Evolutionary conservation across 2,113 vertebrate genomes (phyloP).

Genomic region (Bufo gargarizans): DNA sequence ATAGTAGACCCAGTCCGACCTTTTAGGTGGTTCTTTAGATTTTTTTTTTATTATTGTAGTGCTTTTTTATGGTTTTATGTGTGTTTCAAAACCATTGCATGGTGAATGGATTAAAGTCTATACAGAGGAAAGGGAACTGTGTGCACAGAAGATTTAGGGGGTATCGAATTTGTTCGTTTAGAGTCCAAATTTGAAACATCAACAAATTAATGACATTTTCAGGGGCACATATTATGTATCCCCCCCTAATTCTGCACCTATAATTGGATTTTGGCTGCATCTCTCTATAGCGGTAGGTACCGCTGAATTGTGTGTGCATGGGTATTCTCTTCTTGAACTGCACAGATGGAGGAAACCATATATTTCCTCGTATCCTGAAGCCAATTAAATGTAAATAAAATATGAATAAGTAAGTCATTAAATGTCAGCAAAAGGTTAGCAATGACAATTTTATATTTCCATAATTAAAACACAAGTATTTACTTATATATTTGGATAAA

Average conservation of each 20-base stretch:
- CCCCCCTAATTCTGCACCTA: background rate
- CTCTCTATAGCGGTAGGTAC: background rate
- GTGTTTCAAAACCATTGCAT: too few species aligned
- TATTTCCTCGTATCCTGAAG: background rate
- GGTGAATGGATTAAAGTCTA: too few species aligned
- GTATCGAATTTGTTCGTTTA: background rate
- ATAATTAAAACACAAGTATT: background rate
- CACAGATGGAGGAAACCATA: background rate
- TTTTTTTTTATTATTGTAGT: too few species aligned
- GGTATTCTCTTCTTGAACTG: background rate
- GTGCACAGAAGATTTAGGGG: background rate
- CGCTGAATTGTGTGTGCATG: background rate
- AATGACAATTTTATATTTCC: background rate
- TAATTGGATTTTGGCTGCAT: too few species aligned
- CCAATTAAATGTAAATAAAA: constrained; percentile 1
- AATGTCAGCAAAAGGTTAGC: constrained; percentile 1
- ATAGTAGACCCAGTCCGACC: too few species aligned
- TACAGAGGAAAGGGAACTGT: too few species aligned
- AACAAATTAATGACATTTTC: background rate
- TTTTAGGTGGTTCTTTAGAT: too few species aligned
- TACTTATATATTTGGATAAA: background rate
- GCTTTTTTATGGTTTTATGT: too few species aligned
- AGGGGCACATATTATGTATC: background rate
- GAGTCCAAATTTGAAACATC: background rate
- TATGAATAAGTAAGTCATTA: constrained; percentile 1